A percentile compares a stretch with the other conserved stretches of the same genome.
Evolutionary conservation across 2,113 vertebrate genomes (phyloP).

Genomic region (Lophura nycthemera): DNA sequence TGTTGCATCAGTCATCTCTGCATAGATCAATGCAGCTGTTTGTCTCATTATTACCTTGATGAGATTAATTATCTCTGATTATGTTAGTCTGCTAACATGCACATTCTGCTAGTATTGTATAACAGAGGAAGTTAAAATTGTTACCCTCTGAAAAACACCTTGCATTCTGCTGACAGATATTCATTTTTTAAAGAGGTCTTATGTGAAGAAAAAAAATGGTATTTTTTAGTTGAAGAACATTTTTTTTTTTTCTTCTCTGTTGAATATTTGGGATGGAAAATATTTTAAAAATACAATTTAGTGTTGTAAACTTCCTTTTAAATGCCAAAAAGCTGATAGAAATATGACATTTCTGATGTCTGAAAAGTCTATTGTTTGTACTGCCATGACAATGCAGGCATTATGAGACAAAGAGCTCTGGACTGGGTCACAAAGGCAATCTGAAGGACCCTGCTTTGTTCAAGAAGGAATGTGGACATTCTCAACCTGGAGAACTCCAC

Average conservation of each 20-base stretch:
- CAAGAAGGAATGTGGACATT: too few species aligned
- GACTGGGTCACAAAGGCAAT: background rate
- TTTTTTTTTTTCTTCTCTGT: background rate
- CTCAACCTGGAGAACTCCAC: background rate
- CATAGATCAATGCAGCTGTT: background rate
- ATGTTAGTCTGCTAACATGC: slow-evolving; percentile 4
- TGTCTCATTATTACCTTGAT: slow-evolving; percentile 37
- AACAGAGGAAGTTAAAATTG: background rate
- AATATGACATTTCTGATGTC: background rate
- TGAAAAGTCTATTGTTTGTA: background rate
- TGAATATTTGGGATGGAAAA: background rate
- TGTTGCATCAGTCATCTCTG: background rate
- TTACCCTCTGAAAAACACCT: background rate
- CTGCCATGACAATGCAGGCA: background rate
- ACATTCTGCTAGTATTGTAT: background rate
- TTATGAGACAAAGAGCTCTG: background rate
- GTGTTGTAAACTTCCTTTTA: background rate
- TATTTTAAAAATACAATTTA: background rate
- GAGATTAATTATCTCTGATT: slow-evolving; percentile 40
- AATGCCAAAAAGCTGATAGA: background rate
- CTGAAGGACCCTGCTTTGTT: background rate
- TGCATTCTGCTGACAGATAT: background rate
- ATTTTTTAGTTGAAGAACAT: background rate
- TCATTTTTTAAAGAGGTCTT: background rate
- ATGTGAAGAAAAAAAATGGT: background rate